Evolutionary conservation across 2,113 vertebrate species (phyloP).

Genomic region (Gopherus flavomarginatus): DNA sequence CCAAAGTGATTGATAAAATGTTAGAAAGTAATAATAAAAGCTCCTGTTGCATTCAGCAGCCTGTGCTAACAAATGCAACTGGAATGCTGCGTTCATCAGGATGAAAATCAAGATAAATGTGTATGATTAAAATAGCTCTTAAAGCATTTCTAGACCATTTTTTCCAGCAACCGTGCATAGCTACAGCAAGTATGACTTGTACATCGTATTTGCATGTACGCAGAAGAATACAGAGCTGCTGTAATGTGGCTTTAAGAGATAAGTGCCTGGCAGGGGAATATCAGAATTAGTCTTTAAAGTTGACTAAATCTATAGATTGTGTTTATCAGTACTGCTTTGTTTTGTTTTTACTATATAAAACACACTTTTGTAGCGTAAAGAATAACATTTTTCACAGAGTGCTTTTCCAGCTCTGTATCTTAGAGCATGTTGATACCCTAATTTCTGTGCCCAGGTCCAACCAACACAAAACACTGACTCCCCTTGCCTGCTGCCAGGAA

Average conservation of each 20-base stretch:
- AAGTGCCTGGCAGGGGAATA: too few species aligned
- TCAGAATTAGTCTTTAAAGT: neutral
- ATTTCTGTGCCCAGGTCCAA: neutral
- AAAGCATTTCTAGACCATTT: conserved; percentile 24
- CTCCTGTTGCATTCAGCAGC: conserved; percentile 47
- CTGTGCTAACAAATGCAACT: conserved; percentile 22
- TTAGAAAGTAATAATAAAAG: conserved; percentile 40
- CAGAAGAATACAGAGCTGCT: neutral
- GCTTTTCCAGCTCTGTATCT: conserved; percentile 23
- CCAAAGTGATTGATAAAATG: conserved; percentile 49
- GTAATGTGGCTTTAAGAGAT: neutral
- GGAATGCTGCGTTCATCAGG: conserved; percentile 58
- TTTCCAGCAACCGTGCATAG: neutral
- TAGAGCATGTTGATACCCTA: neutral
- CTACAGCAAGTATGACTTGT: neutral
- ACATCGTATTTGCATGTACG: neutral
- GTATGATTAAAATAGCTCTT: conserved; percentile 61
- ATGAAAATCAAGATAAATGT: conserved; percentile 68
- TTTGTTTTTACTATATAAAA: conserved; percentile 66
- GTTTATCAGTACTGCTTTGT: conserved; percentile 57
- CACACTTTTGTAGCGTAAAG: conserved; percentile 51
- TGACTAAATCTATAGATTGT: conserved; percentile 59
- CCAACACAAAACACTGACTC: neutral
- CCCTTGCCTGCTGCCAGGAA: neutral
- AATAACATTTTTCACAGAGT: conserved; percentile 51